Conservation (phyloP, 2,113 vertebrate genomes). For the Herpailurus yagouaroundi region DNA sequence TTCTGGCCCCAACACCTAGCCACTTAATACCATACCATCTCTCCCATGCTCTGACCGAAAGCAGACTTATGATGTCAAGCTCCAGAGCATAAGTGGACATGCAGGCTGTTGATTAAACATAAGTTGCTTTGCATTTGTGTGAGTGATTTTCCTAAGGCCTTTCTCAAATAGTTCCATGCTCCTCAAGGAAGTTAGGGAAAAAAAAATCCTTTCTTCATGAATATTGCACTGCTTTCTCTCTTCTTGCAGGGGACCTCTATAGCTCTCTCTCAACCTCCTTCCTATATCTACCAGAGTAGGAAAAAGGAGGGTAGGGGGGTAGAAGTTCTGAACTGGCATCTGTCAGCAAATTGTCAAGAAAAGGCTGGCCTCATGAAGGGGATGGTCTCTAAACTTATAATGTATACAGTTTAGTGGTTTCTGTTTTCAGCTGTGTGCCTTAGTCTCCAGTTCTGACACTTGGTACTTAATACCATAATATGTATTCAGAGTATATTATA, state of each 20-base stretch:
- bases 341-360: neutral
- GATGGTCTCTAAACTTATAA: neutral
- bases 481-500: neutral
- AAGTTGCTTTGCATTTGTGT: neutral
- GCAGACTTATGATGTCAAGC: neutral
- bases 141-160: neutral
- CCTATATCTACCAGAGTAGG: neutral
- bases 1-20: neutral
- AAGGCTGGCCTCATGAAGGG: neutral
- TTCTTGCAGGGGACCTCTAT: neutral
- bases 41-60: neutral
- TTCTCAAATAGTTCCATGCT: neutral
- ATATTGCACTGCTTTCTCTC: neutral
- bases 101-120: neutral
- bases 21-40: neutral
- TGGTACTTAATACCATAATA: neutral
- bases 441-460: neutral
- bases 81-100: neutral
- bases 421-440: neutral
- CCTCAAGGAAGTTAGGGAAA: neutral
- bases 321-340: neutral
- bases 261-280: neutral
- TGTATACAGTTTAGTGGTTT: neutral
- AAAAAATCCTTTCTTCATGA: neutral
- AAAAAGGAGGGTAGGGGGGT: accelerated